A percentile compares a stretch with the other conserved stretches of the same genome.
Evolutionary conservation across 2,113 vertebrate genomes (phyloP).

Genomic region (Laticauda colubrina): DNA sequence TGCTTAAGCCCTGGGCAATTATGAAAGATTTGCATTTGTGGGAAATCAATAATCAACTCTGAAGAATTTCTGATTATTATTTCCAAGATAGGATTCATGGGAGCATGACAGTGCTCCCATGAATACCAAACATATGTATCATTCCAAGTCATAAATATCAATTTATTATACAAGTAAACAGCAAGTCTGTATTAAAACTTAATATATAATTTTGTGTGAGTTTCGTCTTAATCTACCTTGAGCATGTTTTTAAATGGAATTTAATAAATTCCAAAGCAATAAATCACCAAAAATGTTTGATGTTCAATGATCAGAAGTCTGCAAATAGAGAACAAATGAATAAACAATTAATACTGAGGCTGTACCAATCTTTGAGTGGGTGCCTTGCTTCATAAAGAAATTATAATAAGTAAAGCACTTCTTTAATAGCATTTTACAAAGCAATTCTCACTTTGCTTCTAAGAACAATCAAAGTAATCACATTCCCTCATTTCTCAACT

Average conservation of each 20-base stretch:
- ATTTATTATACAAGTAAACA: neutral
- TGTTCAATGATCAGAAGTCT: neutral
- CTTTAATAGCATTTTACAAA: neutral
- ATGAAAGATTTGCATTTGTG: neutral
- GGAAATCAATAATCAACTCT: neutral
- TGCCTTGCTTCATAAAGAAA: neutral
- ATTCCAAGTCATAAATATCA: neutral
- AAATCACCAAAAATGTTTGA: neutral
- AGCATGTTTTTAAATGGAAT: neutral
- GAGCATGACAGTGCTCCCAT: neutral
- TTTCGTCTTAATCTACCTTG: neutral
- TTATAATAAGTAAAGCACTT: neutral
- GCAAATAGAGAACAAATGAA: neutral
- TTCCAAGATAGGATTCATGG: constrained; percentile 4
- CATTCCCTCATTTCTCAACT: neutral
- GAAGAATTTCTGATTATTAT: neutral
- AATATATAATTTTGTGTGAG: neutral
- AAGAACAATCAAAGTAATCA: neutral
- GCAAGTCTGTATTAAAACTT: neutral
- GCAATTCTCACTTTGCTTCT: neutral
- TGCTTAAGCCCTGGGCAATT: neutral
- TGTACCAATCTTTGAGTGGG: neutral
- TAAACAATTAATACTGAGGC: neutral
- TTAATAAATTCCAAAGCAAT: neutral
- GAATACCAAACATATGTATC: neutral